Conservation (phyloP, 2,113 vertebrate species). For the Myotis lucifugus region DNA sequence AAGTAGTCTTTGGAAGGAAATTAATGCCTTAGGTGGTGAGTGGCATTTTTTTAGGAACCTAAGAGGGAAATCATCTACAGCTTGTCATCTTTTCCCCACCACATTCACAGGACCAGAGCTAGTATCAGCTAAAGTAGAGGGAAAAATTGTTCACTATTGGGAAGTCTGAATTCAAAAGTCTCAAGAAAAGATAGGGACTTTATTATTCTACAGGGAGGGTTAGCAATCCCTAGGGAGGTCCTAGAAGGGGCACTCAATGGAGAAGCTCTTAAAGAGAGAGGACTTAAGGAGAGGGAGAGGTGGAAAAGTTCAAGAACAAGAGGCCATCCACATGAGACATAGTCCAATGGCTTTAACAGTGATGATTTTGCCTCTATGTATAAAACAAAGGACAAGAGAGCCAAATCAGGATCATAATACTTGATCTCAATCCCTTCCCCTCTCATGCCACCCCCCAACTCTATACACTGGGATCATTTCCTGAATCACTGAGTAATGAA, state of each 20-base stretch:
- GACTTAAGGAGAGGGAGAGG: neutral
- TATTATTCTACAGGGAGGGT: neutral
- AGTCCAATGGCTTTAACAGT: neutral
- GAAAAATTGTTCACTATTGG: neutral
- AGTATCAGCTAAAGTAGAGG: neutral
- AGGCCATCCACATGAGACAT: neutral
- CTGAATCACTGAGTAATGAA: neutral
- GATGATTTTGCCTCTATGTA: neutral
- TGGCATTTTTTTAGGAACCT: neutral
- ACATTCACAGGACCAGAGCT: neutral
- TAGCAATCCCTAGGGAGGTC: neutral
- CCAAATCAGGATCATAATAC: neutral
- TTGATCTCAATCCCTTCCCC: neutral
- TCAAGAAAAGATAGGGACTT: neutral
- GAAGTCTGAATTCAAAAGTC: neutral
- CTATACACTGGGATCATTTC: neutral
- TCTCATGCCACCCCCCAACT: neutral
- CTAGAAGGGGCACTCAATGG: neutral
- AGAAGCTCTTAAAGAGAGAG: slow-evolving; percentile 1
- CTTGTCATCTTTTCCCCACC: neutral
- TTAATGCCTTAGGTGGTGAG: neutral
- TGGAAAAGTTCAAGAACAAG: neutral
- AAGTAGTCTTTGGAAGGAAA: neutral
- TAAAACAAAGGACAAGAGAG: slow-evolving; percentile 10
- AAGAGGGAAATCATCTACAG: neutral